These are phyloP conservation scores for Muntiacus muntjak DNA, from an alignment of 2,113 vertebrate species.

Conservation along the genomic window DNA sequence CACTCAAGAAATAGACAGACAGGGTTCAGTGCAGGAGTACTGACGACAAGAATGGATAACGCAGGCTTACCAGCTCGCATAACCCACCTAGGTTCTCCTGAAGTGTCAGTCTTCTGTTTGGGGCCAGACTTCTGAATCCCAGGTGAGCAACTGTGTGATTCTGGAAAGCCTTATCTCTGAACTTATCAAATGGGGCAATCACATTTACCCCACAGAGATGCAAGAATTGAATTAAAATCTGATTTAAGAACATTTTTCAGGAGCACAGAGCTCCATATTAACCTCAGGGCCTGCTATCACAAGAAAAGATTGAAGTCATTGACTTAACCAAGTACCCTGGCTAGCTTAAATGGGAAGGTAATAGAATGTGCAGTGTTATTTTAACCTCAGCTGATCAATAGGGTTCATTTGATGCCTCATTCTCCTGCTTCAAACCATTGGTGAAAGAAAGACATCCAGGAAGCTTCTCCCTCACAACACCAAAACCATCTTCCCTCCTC, in stretches of 20 bases:
- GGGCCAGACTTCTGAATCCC: not conserved
- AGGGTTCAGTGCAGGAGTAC: not conserved
- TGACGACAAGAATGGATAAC: not conserved
- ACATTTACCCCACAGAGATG: not conserved
- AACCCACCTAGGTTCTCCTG: not conserved
- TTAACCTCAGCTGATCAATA: not conserved
- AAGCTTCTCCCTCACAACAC: not conserved
- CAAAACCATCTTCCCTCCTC: not conserved
- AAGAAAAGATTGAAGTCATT: not conserved
- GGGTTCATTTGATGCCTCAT: not conserved
- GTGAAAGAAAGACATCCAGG: not conserved
- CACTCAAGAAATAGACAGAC: not conserved
- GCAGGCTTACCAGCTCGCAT: not conserved
- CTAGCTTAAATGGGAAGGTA: not conserved
- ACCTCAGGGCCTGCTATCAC: not conserved
- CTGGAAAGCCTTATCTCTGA: not conserved
- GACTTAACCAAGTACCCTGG: not conserved
- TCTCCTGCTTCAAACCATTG: not conserved
- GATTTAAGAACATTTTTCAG: not conserved
- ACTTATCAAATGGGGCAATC: not conserved
- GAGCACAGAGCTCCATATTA: not conserved
- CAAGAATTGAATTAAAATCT: not conserved
- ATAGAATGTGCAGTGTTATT: not conserved
- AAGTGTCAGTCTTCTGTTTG: not conserved
- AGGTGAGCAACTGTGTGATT: not conserved